Base-by-base conservation (phyloP, 37 sponge, comb jelly and placozoan species). In the Ephydatia muelleri region DNA sequence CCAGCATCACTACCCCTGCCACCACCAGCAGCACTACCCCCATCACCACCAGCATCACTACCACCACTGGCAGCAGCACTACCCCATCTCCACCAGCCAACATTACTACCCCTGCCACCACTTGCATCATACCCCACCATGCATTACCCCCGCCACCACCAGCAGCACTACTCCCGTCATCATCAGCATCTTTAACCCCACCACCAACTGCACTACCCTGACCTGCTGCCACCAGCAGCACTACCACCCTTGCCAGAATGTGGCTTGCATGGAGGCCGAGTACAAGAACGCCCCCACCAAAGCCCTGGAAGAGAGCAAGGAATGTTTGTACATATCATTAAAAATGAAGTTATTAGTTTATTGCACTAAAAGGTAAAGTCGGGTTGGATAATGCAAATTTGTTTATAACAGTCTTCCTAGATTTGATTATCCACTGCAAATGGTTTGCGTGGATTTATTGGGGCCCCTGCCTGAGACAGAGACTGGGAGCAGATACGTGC, bases 41-140 rank as follows among this genome's bases (percentile, higher is more conserved):
- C 70, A 69, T 30, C 30, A 13, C 70, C 30, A 69, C 30, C 70
- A 69, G 70, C 70, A 69, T 69, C 70, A 69, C 70, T 69, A 69
- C 70, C 30, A 69, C 30, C 70, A 69, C 70, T 30, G 30, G 27
- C 70, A 69, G 30, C 30, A 69, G 30, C 30, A 69, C 30, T 69
- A 69, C 70, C 70, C 27, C 30, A 27, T 31, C 70, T 69, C 27
- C 70, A 31, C 27, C 30, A 27, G 30, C 70, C 70, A 69, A 31
- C 70, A 69, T 30, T 69, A 69, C 70, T 69, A 69, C 30, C 70
- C 27, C 70, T 30, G 30, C 30, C 70, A 69, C 70, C 30, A 69
- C 70, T 9, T 12, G 27, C 70, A 69, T 21, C 16, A 23, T 21
- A 65, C 67, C 21, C 16, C 67, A 23, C 16, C 21, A 16, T 23